Evolutionary conservation across 2,797 vertebrate genomes (phyloP).

Genomic region (Gila robusta): DNA sequence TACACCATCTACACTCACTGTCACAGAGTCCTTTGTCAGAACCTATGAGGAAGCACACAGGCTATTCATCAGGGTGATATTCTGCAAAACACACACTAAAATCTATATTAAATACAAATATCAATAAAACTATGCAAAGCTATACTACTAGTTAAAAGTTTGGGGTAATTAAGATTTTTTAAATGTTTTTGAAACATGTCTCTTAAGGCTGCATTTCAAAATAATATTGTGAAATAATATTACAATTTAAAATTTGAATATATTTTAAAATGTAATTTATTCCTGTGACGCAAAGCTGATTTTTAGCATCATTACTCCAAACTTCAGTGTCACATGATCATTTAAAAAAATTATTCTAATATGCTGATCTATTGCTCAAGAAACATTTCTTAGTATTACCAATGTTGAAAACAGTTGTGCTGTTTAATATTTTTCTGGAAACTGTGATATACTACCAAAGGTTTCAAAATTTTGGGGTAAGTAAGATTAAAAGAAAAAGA

Average conservation of each 20-base stretch:
- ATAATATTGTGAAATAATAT: background rate
- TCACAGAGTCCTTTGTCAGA: conserved; percentile 96
- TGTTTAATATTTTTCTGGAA: background rate
- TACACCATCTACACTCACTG: conserved; percentile 91
- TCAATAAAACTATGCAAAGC: background rate
- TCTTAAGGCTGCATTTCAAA: background rate
- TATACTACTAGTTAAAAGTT: background rate
- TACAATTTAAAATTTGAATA: background rate
- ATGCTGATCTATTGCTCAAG: background rate
- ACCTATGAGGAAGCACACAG: conserved; percentile 75
- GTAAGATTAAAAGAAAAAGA: background rate
- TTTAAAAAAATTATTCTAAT: background rate
- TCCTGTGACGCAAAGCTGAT: background rate
- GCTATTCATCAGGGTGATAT: background rate
- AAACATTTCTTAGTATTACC: background rate
- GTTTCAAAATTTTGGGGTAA: background rate
- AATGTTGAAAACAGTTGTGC: background rate
- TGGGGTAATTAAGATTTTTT: background rate
- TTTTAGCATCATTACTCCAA: background rate
- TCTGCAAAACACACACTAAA: background rate
- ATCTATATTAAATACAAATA: background rate
- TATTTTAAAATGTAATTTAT: background rate
- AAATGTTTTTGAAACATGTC: background rate
- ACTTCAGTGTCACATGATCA: background rate
- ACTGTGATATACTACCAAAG: background rate